Conservation (phyloP, 2,113 vertebrate species). For the Pelodiscus sinensis region DNA sequence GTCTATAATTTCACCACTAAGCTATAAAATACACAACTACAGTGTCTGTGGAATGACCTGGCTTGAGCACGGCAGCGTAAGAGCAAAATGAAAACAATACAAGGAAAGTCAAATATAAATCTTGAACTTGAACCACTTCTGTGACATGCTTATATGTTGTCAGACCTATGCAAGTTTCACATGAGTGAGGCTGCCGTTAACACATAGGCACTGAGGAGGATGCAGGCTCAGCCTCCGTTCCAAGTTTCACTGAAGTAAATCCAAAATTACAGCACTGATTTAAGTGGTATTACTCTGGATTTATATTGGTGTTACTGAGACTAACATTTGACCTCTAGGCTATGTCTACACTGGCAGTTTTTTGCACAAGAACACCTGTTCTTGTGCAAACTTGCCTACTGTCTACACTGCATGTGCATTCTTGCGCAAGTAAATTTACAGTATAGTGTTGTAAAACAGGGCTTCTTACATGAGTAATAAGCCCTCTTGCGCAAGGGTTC, state of each 20-base stretch:
- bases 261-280: no score
- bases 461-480: no score
- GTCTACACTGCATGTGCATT: no score
- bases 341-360: no score
- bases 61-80: rapidly evolving
- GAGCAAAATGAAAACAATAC: background rate
- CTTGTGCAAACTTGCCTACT: no score
- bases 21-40: background rate
- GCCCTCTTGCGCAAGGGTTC: no score
- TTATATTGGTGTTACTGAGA: background rate
- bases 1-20: background rate
- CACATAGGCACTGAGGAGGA: background rate
- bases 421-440: no score
- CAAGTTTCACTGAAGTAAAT: no score
- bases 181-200: background rate
- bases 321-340: background rate
- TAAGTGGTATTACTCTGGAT: no score
- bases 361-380: no score
- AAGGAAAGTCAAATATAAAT: background rate
- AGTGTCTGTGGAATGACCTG: background rate
- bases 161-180: background rate
- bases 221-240: no score
- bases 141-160: rapidly evolving
- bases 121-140: background rate
- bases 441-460: no score